Conservation (phyloP, 2,888 invertebrate species). For the Bombylius major region DNA sequence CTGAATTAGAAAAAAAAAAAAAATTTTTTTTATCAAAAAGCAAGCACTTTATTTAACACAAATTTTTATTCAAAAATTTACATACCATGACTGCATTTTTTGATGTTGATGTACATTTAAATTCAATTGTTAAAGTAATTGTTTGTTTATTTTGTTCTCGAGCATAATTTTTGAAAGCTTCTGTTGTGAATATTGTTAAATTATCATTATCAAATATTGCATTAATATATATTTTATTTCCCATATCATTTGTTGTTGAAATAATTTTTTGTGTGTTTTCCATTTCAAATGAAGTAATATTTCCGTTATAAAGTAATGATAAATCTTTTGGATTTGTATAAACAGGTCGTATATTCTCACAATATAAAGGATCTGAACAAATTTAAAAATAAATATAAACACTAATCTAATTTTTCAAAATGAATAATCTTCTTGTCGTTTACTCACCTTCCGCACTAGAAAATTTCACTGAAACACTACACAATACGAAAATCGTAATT, state of each 20-base stretch:
- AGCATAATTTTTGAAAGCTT: slow-evolving; percentile 18
- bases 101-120: slow-evolving; percentile 15
- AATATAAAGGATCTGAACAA: no score
- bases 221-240: slow-evolving; percentile 18
- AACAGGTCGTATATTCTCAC: background rate
- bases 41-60: background rate
- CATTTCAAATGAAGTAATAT: slow-evolving; percentile 13
- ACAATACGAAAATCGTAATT: no score
- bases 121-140: slow-evolving; percentile 15
- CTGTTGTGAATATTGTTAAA: slow-evolving; percentile 16
- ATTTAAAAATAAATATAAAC: no score
- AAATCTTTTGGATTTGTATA: slow-evolving; percentile 4
- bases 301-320: slow-evolving; percentile 1
- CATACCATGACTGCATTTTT: slow-evolving; percentile 15
- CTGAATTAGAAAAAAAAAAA: slow-evolving; percentile 5
- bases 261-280: slow-evolving; percentile 12
- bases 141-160: slow-evolving; percentile 15
- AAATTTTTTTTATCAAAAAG: background rate
- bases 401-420: no score
- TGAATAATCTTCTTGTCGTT: no score
- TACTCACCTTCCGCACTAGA: no score
- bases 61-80: background rate
- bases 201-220: slow-evolving; percentile 14
- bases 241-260: slow-evolving; percentile 15
- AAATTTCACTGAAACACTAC: no score